Conservation (phyloP, 2,113 vertebrate species). For the Brevimyrus niger region DNA sequence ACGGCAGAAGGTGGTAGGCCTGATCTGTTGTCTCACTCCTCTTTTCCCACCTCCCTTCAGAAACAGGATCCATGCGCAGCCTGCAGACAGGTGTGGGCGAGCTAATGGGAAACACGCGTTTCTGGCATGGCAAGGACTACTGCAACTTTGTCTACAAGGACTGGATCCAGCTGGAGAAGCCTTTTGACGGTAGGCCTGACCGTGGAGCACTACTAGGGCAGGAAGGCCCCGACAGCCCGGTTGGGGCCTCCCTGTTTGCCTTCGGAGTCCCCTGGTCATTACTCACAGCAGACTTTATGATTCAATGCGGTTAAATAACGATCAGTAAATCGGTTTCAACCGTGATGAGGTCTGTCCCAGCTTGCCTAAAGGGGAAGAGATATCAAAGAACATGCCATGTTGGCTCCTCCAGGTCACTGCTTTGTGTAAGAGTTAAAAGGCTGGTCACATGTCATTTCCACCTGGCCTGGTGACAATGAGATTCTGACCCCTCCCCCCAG, state of each 20-base stretch:
- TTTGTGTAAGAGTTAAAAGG: not conserved
- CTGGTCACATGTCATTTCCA: not conserved
- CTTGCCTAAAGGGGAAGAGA: not conserved
- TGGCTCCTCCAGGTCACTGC: not conserved
- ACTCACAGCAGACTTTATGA: not conserved
- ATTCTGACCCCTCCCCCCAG: slow-evolving; percentile 29
- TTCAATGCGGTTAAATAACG: not conserved
- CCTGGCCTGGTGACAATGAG: not conserved
- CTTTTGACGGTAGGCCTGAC: slow-evolving; percentile 62
- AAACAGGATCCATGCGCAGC: slow-evolving; percentile 71
- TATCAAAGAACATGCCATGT: not conserved
- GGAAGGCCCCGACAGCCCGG: too few species aligned
- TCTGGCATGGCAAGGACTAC: slow-evolving; percentile 97
- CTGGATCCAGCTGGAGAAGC: slow-evolving; percentile 87
- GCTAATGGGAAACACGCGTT: slow-evolving; percentile 83
- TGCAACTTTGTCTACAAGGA: slow-evolving; percentile 96
- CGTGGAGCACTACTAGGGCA: not conserved
- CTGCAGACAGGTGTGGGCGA: slow-evolving; percentile 82
- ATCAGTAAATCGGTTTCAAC: not conserved
- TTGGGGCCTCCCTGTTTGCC: not conserved
- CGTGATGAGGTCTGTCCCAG: not conserved
- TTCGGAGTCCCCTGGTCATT: too few species aligned
- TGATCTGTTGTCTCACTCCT: not conserved
- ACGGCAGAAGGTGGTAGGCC: not conserved
- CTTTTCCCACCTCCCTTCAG: slow-evolving; percentile 43